phyloP scores from a whole-genome alignment of 2,797 vertebrate genomes.

The Sylvia borin region DNA sequence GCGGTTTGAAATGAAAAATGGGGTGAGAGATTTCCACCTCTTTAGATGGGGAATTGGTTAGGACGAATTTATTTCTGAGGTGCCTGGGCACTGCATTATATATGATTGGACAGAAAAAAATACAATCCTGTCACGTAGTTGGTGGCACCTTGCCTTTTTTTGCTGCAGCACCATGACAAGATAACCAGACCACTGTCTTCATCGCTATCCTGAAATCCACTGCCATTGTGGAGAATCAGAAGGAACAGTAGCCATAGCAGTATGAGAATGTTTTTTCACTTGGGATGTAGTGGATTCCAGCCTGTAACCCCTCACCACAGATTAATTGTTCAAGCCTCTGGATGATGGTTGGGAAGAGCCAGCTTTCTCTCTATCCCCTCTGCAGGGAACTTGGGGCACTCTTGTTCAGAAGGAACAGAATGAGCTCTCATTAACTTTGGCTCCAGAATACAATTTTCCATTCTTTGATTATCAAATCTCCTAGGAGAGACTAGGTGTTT shows the following conservation, averaged over 20 bases:
- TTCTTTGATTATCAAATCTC: slow-evolving; percentile 47
- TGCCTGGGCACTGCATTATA: background rate
- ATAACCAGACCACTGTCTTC: background rate
- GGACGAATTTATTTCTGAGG: background rate
- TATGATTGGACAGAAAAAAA: background rate
- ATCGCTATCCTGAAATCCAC: background rate
- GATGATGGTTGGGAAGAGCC: background rate
- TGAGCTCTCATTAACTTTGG: slow-evolving; percentile 33
- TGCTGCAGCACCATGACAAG: background rate
- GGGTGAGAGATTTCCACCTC: background rate
- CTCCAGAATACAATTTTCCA: slow-evolving; percentile 41
- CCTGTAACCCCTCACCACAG: background rate
- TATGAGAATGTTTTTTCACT: background rate
- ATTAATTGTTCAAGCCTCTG: background rate
- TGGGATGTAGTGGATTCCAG: background rate
- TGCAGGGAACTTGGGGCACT: background rate
- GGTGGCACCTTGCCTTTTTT: background rate
- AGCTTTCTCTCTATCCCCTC: background rate
- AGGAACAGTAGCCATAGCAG: background rate
- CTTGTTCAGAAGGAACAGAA: background rate
- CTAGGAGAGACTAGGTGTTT: slow-evolving; percentile 25
- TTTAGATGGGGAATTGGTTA: background rate
- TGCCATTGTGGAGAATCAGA: background rate
- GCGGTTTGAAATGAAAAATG: slow-evolving; percentile 26
- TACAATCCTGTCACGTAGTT: background rate